A percentile compares a stretch with the other conserved stretches of the same genome.
These are phyloP conservation scores for Anser cygnoides DNA, from an alignment of 2,113 vertebrate genomes.

Conservation along the genomic window DNA sequence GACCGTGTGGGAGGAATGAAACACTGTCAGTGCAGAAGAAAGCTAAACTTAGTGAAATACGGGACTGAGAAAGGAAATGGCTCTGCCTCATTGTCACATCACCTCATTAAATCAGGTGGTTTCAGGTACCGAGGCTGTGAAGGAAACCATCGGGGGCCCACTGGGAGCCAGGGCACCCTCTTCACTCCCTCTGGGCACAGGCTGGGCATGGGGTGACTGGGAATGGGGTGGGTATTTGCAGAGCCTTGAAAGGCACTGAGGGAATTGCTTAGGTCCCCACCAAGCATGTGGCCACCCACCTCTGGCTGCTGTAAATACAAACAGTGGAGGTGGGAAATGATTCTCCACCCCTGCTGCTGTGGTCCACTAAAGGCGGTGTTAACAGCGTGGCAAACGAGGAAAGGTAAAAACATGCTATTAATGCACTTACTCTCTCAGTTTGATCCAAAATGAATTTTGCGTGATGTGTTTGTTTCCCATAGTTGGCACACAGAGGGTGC, in stretches of 20 bases:
- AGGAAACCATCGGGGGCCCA: background rate
- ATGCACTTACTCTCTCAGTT: background rate
- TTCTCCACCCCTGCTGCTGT: background rate
- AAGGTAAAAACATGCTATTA: background rate
- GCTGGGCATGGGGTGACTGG: background rate
- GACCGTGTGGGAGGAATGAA: background rate
- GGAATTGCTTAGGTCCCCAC: background rate
- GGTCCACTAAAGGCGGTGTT: background rate
- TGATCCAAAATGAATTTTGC: background rate
- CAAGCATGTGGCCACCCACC: background rate
- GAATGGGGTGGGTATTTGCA: background rate
- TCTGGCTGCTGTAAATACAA: background rate
- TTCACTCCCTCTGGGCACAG: fast-evolving
- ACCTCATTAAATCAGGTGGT: background rate
- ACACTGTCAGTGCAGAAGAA: background rate
- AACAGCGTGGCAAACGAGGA: background rate
- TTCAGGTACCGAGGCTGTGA: background rate
- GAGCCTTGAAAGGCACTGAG: background rate
- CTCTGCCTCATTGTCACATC: background rate
- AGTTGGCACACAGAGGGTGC: background rate
- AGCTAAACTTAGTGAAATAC: background rate
- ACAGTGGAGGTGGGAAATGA: fast-evolving
- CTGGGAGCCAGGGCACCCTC: background rate
- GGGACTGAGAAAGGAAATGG: background rate
- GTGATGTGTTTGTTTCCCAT: background rate